A percentile compares a stretch with the other conserved stretches of the same genome.
phyloP scores from a whole-genome alignment of 2,888 invertebrate genomes.

The Copidosoma aretas region DNA sequence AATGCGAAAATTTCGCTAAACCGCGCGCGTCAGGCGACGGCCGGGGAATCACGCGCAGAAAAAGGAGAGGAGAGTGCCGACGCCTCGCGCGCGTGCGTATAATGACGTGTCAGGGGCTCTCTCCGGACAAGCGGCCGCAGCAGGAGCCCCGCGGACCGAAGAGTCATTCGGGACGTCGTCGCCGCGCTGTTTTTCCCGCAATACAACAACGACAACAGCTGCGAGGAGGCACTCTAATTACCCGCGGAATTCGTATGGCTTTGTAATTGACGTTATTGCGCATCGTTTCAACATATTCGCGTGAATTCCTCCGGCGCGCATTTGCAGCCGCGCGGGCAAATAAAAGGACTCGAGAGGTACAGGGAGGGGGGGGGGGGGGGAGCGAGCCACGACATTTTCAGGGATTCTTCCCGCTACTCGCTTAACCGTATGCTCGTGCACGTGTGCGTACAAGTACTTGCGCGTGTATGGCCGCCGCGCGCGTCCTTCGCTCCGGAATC shows the following conservation, averaged over 20 bases:
- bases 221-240: slow-evolving; percentile 28
- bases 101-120: background rate
- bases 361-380: background rate
- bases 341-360: background rate
- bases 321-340: background rate
- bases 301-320: background rate
- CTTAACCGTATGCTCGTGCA: background rate
- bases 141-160: too few relatives aligned
- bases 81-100: too few relatives aligned
- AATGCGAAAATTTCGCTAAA: too few relatives aligned
- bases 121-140: too few relatives aligned
- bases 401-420: slow-evolving; percentile 17
- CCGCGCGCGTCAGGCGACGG: too few relatives aligned
- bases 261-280: slow-evolving; percentile 35
- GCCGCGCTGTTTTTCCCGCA: background rate
- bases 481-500: background rate
- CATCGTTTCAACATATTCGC: slow-evolving; percentile 15
- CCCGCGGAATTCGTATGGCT: slow-evolving; percentile 17
- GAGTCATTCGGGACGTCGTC: too few relatives aligned
- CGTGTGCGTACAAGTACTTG: too few relatives aligned
- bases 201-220: too few relatives aligned
- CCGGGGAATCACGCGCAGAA: too few relatives aligned
- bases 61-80: too few relatives aligned
- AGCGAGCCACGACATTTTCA: slow-evolving; percentile 22
- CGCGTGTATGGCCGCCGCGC: too few relatives aligned